Conservation (phyloP, 2,113 vertebrate genomes). For the Calypte anna region DNA sequence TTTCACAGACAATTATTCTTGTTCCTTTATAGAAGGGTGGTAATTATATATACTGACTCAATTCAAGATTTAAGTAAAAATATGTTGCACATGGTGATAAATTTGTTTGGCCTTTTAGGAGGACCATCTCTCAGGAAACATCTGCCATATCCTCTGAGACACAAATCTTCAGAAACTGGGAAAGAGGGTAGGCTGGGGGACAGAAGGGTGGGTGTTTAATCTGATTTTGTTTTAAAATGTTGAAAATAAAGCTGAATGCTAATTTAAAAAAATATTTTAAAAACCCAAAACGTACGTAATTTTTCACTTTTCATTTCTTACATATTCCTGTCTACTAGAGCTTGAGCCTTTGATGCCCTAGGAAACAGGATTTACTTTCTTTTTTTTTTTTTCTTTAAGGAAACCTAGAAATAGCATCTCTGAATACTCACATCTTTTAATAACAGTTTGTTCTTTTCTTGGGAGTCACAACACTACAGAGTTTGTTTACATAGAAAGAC, state of each 20-base stretch:
- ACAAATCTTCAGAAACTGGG: neutral
- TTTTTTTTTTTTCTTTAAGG: neutral
- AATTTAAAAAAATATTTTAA: neutral
- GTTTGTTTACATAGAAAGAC: neutral
- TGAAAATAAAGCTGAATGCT: neutral
- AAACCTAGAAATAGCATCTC: neutral
- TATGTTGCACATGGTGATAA: neutral
- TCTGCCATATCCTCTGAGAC: neutral
- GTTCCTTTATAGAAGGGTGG: neutral
- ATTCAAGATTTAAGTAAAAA: neutral
- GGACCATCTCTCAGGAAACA: neutral
- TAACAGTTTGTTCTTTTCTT: neutral
- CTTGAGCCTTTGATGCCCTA: neutral
- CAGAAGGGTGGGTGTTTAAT: fast-evolving
- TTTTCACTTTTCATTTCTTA: neutral
- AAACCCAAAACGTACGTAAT: fast-evolving
- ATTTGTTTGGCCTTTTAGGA: neutral
- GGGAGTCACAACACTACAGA: neutral
- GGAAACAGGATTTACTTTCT: neutral
- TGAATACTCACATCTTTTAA: neutral
- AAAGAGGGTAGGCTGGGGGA: neutral
- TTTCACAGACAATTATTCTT: neutral
- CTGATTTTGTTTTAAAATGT: neutral
- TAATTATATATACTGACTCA: neutral
- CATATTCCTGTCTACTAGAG: neutral